Evolutionary conservation across 2,113 vertebrate genomes (phyloP).

Genomic region (Grammomys surdaster): DNA sequence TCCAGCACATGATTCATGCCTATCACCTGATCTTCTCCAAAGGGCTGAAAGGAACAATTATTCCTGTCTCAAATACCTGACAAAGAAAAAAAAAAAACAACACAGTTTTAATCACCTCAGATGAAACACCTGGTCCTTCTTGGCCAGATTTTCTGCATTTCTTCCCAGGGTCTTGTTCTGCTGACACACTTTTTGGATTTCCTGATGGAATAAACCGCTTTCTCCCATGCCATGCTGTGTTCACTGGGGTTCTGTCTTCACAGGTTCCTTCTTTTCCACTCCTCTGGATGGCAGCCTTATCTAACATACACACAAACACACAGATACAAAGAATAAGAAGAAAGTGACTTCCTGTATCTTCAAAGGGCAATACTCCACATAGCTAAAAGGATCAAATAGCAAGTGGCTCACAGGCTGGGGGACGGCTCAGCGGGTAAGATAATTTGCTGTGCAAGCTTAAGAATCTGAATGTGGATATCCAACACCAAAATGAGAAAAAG

Average conservation of each 20-base stretch:
- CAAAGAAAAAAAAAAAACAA: constrained; percentile 56
- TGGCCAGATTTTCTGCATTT: constrained; percentile 71
- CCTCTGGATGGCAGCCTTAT: constrained; percentile 48
- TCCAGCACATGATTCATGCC: constrained; percentile 23
- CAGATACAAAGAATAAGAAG: constrained; percentile 50
- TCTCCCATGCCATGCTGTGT: constrained; percentile 59
- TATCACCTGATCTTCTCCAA: not conserved
- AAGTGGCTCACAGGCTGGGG: not conserved
- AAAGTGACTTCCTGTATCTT: constrained; percentile 52
- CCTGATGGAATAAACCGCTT: constrained; percentile 74
- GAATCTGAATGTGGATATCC: not conserved
- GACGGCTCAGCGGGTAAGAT: not conserved
- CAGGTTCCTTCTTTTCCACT: constrained; percentile 54
- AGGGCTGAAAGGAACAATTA: not conserved
- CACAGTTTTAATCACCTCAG: constrained; percentile 79
- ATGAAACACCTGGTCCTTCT: constrained; percentile 60
- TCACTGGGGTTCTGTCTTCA: constrained; percentile 60
- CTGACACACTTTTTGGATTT: constrained; percentile 53
- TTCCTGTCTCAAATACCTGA: constrained; percentile 25
- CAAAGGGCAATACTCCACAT: not conserved
- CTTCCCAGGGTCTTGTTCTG: constrained; percentile 74
- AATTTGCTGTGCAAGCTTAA: not conserved
- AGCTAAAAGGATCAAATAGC: not conserved
- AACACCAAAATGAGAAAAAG: not conserved
- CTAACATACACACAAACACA: constrained; percentile 69